Evolutionary conservation across 2,888 invertebrate species (phyloP).

Genomic region (Yponomeuta evonymella): DNA sequence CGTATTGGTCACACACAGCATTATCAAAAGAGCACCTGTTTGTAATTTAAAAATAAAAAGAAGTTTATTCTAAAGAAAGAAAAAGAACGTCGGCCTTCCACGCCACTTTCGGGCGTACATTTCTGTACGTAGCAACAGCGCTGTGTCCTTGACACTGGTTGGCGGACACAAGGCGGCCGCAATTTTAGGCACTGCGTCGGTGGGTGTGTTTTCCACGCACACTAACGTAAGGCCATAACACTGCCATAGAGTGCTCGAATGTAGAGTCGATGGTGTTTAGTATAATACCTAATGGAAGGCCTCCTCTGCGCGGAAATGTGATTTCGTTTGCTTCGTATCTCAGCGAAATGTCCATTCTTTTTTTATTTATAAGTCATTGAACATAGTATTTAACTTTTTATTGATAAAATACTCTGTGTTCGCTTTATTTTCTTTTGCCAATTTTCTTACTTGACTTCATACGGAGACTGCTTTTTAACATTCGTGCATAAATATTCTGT

Average conservation of each 20-base stretch:
- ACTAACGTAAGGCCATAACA: not conserved
- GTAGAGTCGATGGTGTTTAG: not conserved
- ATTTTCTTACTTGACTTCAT: not conserved
- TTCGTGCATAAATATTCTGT: constrained; percentile 3
- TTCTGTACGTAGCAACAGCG: constrained; percentile 48
- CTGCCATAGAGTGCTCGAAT: not conserved
- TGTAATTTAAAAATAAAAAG: not conserved
- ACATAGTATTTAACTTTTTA: no score
- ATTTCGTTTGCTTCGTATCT: no score
- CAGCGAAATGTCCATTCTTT: no score
- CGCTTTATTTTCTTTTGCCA: not conserved
- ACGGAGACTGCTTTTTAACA: not conserved
- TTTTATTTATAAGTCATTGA: no score
- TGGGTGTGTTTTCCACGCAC: constrained; percentile 53
- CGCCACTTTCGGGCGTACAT: constrained; percentile 16
- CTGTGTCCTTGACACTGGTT: constrained; percentile 69
- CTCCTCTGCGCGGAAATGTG: not conserved
- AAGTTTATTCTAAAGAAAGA: not conserved
- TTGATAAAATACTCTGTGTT: no score
- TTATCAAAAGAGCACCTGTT: not conserved
- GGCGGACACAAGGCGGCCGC: constrained; percentile 50
- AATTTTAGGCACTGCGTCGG: constrained; percentile 56
- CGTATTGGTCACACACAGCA: not conserved
- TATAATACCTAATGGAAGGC: not conserved
- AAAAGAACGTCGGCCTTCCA: not conserved